Percentiles rank a stretch among this genome's conserved stretches.
Evolutionary conservation across 2,888 invertebrate genomes (phyloP).

Genomic region (Torymus auratus): DNA sequence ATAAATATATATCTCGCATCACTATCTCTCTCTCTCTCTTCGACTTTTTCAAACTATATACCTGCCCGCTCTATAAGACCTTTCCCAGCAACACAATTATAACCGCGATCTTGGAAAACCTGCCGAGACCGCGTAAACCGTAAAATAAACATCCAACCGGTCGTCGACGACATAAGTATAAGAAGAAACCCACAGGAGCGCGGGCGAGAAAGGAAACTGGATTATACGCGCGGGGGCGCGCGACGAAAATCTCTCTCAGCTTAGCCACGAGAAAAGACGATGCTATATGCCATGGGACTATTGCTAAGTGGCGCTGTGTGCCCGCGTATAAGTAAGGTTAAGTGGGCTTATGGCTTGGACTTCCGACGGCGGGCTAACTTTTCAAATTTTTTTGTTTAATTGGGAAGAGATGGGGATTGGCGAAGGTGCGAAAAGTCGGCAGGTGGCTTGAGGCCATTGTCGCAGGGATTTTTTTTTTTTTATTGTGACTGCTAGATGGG

Average conservation of each 20-base stretch:
- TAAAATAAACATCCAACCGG: constrained; percentile 36
- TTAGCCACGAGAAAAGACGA: constrained; percentile 2
- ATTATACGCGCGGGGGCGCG: constrained; percentile 13
- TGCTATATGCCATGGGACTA: constrained; percentile 9
- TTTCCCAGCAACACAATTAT: constrained; percentile 7
- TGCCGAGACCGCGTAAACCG: constrained; percentile 28
- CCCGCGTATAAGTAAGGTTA: constrained; percentile 39
- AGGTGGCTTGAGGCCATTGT: too few species aligned
- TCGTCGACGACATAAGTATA: neutral
- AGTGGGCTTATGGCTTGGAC: constrained; percentile 39
- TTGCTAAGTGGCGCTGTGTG: constrained; percentile 38
- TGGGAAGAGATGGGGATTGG: neutral
- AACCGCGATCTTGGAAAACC: too few species aligned
- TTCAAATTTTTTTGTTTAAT: constrained; percentile 27
- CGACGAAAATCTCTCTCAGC: neutral
- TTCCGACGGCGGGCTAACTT: constrained; percentile 13
- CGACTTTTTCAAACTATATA: too few species aligned
- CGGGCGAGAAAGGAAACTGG: constrained; percentile 12
- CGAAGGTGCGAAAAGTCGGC: too few species aligned
- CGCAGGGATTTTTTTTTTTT: too few species aligned
- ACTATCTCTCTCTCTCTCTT: too few species aligned
- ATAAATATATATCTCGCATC: too few species aligned
- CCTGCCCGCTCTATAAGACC: too few species aligned
- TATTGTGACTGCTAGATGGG: too few species aligned
- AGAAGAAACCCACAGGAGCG: neutral